These are phyloP conservation scores for Entelurus aequoreus DNA, from an alignment of 2,113 vertebrate species.

Conservation along the genomic window DNA sequence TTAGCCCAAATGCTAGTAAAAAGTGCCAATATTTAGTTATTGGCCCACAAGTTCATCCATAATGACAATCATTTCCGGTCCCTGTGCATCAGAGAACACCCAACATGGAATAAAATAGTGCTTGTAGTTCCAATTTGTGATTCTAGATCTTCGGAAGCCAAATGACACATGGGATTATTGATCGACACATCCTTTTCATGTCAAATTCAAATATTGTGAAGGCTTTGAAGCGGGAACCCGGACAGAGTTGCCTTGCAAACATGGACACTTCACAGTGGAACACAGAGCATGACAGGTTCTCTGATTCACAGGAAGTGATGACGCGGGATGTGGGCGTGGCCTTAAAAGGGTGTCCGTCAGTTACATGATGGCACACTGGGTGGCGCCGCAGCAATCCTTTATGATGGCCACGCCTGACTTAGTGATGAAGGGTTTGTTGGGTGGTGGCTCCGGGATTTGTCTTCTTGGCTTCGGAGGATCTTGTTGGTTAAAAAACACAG, in stretches of 20 bases:
- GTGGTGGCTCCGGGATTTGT: conserved; percentile 76
- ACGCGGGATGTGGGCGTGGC: conserved; percentile 8
- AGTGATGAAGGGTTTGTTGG: conserved; percentile 87
- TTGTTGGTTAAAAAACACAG: conserved; percentile 39
- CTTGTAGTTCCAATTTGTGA: conserved; percentile 30
- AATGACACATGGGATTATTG: conserved; percentile 1
- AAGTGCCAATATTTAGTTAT: neutral
- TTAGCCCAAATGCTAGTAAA: no score
- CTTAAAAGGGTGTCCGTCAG: conserved; percentile 3
- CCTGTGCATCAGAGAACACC: conserved; percentile 24
- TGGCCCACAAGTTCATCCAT: neutral
- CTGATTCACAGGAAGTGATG: conserved; percentile 30
- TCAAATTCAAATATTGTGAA: neutral
- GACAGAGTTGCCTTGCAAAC: neutral
- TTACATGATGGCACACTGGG: conserved; percentile 93
- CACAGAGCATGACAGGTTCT: conserved; percentile 21
- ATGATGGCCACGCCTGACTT: conserved; percentile 89
- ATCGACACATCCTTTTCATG: neutral
- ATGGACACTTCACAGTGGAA: conserved; percentile 5
- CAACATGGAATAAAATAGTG: conserved; percentile 29
- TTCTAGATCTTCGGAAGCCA: neutral
- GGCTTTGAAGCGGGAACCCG: no score
- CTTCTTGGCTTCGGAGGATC: conserved; percentile 84
- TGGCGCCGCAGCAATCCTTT: conserved; percentile 94
- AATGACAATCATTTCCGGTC: neutral